These are phyloP conservation scores for Rhimphoctona megacephalus DNA, from an alignment of 2,888 invertebrate species.

Conservation along the genomic window DNA sequence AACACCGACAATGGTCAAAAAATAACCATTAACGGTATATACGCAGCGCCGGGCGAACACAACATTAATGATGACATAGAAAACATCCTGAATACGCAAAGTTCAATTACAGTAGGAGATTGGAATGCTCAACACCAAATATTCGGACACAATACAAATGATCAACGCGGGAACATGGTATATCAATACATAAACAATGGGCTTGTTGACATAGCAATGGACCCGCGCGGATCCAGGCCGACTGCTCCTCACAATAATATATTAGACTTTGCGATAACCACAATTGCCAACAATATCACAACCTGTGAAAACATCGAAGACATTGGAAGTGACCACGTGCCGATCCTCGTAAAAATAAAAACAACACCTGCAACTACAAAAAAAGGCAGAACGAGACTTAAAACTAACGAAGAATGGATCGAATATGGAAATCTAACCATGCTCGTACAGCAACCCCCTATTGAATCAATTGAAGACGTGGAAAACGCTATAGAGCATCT, in stretches of 20 bases:
- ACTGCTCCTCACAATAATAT: background rate
- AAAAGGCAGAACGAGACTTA: conserved; percentile 12
- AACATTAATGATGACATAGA: background rate
- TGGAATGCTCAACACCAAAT: conserved; percentile 2
- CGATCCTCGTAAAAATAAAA: conserved; percentile 4
- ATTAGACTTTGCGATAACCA: conserved; percentile 14
- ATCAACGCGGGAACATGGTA: background rate
- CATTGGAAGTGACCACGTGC: conserved; percentile 6
- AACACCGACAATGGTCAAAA: background rate
- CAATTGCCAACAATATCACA: background rate
- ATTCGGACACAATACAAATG: conserved; percentile 3
- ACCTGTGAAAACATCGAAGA: conserved; percentile 9
- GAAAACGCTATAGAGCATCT: background rate
- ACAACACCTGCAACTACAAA: background rate
- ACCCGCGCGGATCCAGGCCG: too few species aligned
- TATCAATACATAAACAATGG: background rate
- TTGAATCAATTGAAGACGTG: conserved; percentile 9
- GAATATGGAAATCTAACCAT: background rate
- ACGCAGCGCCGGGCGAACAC: background rate
- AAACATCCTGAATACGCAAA: conserved; percentile 6
- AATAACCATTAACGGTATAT: conserved; percentile 1
- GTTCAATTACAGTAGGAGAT: background rate
- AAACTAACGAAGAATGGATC: too few species aligned
- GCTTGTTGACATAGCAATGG: background rate
- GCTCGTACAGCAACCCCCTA: background rate